phyloP scores from a whole-genome alignment of 1,140 invertebrate species.

The Drosophila tani region DNA sequence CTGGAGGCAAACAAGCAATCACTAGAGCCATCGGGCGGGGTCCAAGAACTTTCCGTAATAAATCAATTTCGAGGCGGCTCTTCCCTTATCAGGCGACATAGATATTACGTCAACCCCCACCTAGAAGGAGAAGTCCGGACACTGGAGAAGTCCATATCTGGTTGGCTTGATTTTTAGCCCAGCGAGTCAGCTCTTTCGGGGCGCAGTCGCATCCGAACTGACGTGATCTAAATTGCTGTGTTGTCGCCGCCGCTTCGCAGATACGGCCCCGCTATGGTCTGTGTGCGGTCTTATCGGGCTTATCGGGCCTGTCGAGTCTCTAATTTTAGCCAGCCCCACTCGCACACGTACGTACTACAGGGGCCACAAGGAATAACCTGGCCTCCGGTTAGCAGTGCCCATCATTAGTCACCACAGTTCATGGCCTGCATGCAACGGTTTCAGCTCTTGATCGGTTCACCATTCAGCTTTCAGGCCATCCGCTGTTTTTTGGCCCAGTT shows the following conservation, averaged over 20 bases:
- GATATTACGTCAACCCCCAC: conserved; percentile 25
- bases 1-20: conserved; percentile 3
- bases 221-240: conserved; percentile 44
- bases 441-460: conserved; percentile 3
- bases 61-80: conserved; percentile 53
- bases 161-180: neutral
- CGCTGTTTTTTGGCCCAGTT: conserved; percentile 21
- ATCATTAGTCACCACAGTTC: neutral
- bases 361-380: conserved; percentile 4
- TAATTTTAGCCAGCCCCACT: conserved; percentile 44
- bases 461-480: conserved; percentile 14
- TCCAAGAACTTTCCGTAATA: conserved; percentile 34
- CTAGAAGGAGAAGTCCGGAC: neutral
- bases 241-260: conserved; percentile 28
- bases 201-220: conserved; percentile 31
- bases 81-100: conserved; percentile 28
- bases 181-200: neutral
- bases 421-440: conserved; percentile 7
- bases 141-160: conserved; percentile 1
- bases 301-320: conserved; percentile 38
- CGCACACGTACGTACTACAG: neutral
- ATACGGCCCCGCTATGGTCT: conserved; percentile 9
- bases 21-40: conserved; percentile 12
- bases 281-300: conserved; percentile 23
- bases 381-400: conserved; percentile 1